Evolutionary conservation across 1,140 invertebrate genomes (phyloP).

Genomic region (Microvelia longipes): DNA sequence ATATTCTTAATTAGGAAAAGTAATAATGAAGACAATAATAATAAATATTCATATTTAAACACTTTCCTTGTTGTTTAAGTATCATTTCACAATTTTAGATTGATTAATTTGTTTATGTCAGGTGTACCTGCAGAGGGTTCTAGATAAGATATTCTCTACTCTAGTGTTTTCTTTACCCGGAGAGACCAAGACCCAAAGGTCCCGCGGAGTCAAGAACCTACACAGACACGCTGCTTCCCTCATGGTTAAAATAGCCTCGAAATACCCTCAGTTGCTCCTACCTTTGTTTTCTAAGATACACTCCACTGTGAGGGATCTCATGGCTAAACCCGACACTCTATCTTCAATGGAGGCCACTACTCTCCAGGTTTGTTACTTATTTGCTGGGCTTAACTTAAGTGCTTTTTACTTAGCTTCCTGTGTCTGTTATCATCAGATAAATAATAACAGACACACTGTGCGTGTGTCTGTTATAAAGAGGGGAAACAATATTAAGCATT

Average conservation of each 20-base stretch:
- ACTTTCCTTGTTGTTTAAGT: no score
- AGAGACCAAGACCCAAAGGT: slow-evolving; percentile 43
- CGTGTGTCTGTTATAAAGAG: no score
- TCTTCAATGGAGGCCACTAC: slow-evolving; percentile 70
- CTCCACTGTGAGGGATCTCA: slow-evolving; percentile 48
- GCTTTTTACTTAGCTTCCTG: no score
- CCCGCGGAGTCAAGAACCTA: slow-evolving; percentile 64
- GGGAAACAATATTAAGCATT: no score
- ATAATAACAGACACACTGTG: no score
- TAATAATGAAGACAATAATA: no score
- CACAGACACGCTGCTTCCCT: slow-evolving; percentile 72
- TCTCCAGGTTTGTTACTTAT: slow-evolving; percentile 37
- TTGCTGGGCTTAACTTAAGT: no score
- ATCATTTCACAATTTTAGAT: no score
- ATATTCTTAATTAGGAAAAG: no score
- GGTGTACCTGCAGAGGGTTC: slow-evolving; percentile 50
- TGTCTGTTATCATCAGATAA: no score
- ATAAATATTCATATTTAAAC: no score
- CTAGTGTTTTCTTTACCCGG: slow-evolving; percentile 52
- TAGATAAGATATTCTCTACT: slow-evolving; percentile 74
- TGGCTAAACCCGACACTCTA: slow-evolving; percentile 46
- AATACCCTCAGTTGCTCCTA: slow-evolving; percentile 64
- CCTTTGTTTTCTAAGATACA: slow-evolving; percentile 77
- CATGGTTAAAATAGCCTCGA: slow-evolving; percentile 74
- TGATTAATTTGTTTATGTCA: no score